Evolutionary conservation across 2,797 vertebrate genomes (phyloP).

Genomic region (Xiphophorus birchmanni): DNA sequence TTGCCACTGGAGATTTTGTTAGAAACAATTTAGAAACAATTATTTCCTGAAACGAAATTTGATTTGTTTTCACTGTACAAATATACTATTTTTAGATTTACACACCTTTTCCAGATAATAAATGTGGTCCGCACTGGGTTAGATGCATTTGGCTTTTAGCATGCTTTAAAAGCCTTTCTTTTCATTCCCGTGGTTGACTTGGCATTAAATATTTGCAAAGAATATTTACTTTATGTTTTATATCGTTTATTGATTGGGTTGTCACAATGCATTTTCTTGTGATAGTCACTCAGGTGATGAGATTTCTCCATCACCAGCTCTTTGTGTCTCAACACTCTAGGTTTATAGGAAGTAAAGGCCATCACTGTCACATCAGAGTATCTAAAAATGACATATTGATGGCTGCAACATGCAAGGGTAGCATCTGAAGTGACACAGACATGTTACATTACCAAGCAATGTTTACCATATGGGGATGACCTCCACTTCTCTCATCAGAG

Average conservation of each 20-base stretch:
- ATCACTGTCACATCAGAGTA: slow-evolving; percentile 65
- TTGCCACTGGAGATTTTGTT: not conserved
- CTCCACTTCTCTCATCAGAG: slow-evolving; percentile 58
- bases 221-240: slow-evolving; percentile 61
- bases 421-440: slow-evolving; percentile 69
- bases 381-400: slow-evolving; percentile 72
- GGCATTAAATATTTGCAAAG: slow-evolving; percentile 54
- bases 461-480: slow-evolving; percentile 70
- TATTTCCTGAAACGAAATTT: not conserved
- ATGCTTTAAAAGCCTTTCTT: slow-evolving; percentile 35
- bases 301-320: slow-evolving; percentile 44
- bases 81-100: not conserved
- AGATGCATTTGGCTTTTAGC: slow-evolving; percentile 26
- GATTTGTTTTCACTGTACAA: slow-evolving; percentile 10
- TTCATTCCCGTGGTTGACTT: slow-evolving; percentile 47
- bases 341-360: slow-evolving; percentile 58
- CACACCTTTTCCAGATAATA: not conserved
- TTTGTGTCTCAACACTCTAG: slow-evolving; percentile 47
- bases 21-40: not conserved
- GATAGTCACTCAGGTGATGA: slow-evolving; percentile 66
- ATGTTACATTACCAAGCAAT: slow-evolving; percentile 68
- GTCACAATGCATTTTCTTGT: slow-evolving; percentile 66
- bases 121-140: not conserved
- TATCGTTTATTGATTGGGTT: slow-evolving; percentile 68
- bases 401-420: slow-evolving; percentile 71